Evolutionary conservation across 2,797 vertebrate genomes (phyloP).

Genomic region (Poecilia wingei): DNA sequence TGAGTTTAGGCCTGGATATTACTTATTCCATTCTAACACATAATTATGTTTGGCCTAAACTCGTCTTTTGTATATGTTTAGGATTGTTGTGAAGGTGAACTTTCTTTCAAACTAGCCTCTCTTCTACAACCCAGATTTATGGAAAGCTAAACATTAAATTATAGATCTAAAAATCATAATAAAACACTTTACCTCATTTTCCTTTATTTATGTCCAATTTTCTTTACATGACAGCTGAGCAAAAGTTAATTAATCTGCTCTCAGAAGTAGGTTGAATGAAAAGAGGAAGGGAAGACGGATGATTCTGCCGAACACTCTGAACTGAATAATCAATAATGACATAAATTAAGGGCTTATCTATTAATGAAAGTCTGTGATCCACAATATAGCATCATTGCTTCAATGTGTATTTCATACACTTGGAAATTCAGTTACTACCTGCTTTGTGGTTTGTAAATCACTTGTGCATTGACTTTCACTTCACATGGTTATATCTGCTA

Average conservation of each 20-base stretch:
- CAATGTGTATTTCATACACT: slow-evolving; percentile 82
- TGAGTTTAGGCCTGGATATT: neutral
- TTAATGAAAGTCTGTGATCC: slow-evolving; percentile 66
- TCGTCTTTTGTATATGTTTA: neutral
- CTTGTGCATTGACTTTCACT: slow-evolving; percentile 78
- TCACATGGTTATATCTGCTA: slow-evolving; percentile 53
- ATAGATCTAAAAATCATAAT: slow-evolving; percentile 49
- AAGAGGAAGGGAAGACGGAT: slow-evolving; percentile 65
- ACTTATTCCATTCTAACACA: neutral
- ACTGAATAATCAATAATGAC: slow-evolving; percentile 79
- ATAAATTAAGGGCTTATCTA: slow-evolving; percentile 70
- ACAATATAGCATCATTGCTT: slow-evolving; percentile 42
- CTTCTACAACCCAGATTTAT: neutral
- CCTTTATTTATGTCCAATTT: slow-evolving; percentile 41
- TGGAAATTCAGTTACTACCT: slow-evolving; percentile 67
- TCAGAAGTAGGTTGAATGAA: slow-evolving; percentile 57
- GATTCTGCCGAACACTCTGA: slow-evolving; percentile 64
- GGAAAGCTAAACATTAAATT: neutral
- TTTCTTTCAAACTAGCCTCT: neutral
- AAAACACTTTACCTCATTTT: slow-evolving; percentile 37
- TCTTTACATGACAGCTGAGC: slow-evolving; percentile 66
- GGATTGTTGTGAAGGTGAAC: neutral
- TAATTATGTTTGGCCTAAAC: neutral
- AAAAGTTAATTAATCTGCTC: slow-evolving; percentile 64
- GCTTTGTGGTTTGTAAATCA: slow-evolving; percentile 83